Base-by-base conservation (phyloP, 2,797 vertebrate species). In the Taenioides sp. region DNA sequence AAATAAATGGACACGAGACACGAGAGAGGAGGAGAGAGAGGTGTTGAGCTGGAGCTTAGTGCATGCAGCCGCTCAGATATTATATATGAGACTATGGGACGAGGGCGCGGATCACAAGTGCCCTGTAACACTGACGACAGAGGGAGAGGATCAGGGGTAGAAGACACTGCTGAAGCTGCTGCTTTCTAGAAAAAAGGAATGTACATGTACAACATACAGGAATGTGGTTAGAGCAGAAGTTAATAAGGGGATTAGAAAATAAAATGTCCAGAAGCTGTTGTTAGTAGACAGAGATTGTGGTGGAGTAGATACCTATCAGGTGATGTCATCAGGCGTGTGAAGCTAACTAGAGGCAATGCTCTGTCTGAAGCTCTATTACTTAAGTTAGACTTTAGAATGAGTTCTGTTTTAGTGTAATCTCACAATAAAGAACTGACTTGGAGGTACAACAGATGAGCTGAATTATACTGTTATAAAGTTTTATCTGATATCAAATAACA, bases 1-100 rank as follows among this genome's bases (percentile, higher is more conserved):
- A 87, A 92, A 91, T 91, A 88, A 92, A 89, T 86, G 89, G 89
- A 86, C 87, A 82, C 80, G 82, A 82, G 81, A 82, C 74, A 67
- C 7, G n/a, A 28, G 77, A 79, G 80, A 76, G 82, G 78, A 82
- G 80, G 73, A 78, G 76, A 73, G 34, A 71, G 67, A 62, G 85
- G 85, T 84, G 81, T 78, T 72, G 79, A 84, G 78, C 76, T 73
- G 76, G 73, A 86, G 76, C 70, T 31, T 17, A 60, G 62, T 62
- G 57, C 80, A 77, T 67, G 62, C 80, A 76, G 64, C 76, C 78
- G 77, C 78, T 5, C 65, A 77, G 69, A 89, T 84, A 82, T 87
- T 83, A 88, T 82, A 81, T 83, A 85, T 84, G 74, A 74, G 75
- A 88, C 88, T 89, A 86, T 80, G 82, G 78, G 80, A 91, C 80